phyloP scores from a whole-genome alignment of 2,888 invertebrate species.

The Ennomos fuscantarius region DNA sequence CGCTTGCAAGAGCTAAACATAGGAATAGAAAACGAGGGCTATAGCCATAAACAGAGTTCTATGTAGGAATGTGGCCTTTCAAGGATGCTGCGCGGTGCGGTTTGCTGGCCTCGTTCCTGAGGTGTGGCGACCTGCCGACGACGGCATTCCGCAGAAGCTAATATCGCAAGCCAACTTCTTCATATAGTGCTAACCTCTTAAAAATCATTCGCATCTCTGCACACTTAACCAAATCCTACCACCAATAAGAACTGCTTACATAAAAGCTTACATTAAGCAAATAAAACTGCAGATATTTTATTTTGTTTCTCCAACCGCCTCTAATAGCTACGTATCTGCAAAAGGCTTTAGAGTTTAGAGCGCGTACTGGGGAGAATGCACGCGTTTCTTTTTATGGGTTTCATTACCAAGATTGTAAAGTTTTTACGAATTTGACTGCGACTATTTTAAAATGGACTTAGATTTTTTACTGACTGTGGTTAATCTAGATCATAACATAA shows the following conservation, averaged over 20 bases:
- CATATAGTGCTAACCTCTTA: slow-evolving; percentile 40
- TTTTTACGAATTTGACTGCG: slow-evolving; percentile 6
- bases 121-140: slow-evolving; percentile 68
- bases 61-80: slow-evolving; percentile 80
- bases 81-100: slow-evolving; percentile 73
- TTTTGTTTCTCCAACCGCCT: no score
- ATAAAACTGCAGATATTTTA: no score
- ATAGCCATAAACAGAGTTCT: slow-evolving; percentile 73
- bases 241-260: slow-evolving; percentile 35
- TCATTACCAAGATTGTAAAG: slow-evolving; percentile 15
- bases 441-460: not conserved
- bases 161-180: slow-evolving; percentile 50
- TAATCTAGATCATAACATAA: no score
- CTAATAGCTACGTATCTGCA: slow-evolving; percentile 13
- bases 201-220: slow-evolving; percentile 39
- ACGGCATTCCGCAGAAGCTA: slow-evolving; percentile 70
- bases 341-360: slow-evolving; percentile 31
- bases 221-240: slow-evolving; percentile 15
- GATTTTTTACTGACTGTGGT: no score
- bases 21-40: slow-evolving; percentile 65
- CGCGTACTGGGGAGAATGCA: slow-evolving; percentile 29
- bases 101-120: slow-evolving; percentile 62
- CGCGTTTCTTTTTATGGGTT: slow-evolving; percentile 32
- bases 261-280: slow-evolving; percentile 14
- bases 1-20: slow-evolving; percentile 42